Evolutionary conservation across 1,140 invertebrate species (phyloP), one percentile per base, ranked within the genome.

Genomic region (Ostrea edulis): DNA sequence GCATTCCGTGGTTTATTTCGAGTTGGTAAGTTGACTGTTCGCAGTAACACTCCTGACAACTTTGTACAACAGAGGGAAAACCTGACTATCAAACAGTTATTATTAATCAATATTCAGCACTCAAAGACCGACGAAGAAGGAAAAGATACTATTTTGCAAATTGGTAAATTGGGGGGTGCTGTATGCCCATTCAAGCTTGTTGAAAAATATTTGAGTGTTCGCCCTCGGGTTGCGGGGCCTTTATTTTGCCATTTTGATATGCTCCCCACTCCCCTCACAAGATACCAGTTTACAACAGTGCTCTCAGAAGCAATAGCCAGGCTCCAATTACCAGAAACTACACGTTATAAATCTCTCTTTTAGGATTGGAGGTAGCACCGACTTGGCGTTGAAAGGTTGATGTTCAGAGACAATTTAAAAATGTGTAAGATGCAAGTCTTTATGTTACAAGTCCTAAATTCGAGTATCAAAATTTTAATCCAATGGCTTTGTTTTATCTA

Each of bases 111-210:
- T 25, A 17, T 83, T n/a, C 14, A 62, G n/a, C 58, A 62, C n/a
- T 62, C 82, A 44, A 83, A 53, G 53, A 53, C 82, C 53, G 44
- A 83, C 44, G 51, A 83, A 51, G 44, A 20, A 83, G 82, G 82
- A 83, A 83, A 20, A 53, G 82, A 2, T 62, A 62, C 58, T n/a
- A 62, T 62, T 62, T 14, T 62, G 58, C 12, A 62, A 62, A 62
- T 62, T 62, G 58, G 58, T 62, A 62, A 62, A 62, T 62, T 8
- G 14, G 12, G n/a, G 9, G 58, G 58, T 20, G 58, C n/a, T 62
- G 58, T n/a, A n/a, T 62, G 58, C n/a, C 58, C 58, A 62, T 14
- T 62, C 58, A 62, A 62, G 12, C 58, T 62, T 62, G 58, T 62
- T 62, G 11, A 62, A 5, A 62, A 62, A 62, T 62, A 62, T 62